Conservation (phyloP, 2,797 vertebrate genomes). For the Falco berigora region DNA sequence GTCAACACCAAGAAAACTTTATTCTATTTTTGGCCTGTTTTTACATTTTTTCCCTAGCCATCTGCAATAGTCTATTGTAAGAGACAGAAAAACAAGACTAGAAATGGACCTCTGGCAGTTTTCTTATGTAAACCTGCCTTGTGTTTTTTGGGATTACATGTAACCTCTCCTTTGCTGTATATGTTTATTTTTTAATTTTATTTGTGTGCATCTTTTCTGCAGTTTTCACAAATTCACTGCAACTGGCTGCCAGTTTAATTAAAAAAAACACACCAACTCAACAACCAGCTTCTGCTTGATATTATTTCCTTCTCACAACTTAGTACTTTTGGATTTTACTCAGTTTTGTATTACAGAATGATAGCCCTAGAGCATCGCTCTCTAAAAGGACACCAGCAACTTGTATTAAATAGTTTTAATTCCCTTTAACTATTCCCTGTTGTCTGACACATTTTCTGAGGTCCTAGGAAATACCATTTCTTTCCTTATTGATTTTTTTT, state of each 20-base stretch:
- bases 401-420: conserved; percentile 52
- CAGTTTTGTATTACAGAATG: background rate
- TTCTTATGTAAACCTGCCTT: background rate
- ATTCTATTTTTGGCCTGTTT: background rate
- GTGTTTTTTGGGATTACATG: background rate
- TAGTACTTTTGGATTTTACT: background rate
- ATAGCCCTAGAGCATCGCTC: background rate
- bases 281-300: background rate
- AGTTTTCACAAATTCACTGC: background rate
- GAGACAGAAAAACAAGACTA: background rate
- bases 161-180: background rate
- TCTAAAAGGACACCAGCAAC: background rate
- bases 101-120: background rate
- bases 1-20: background rate
- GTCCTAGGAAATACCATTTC: conserved; percentile 39
- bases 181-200: background rate
- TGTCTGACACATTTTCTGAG: conserved; percentile 4
- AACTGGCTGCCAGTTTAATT: background rate
- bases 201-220: background rate
- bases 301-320: background rate
- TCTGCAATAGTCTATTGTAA: background rate
- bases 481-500: conserved; percentile 53
- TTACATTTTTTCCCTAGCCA: background rate
- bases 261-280: background rate
- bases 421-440: conserved; percentile 22